Evolutionary conservation across 2,113 vertebrate genomes (phyloP).

Genomic region (Reinhardtius hippoglossoides): DNA sequence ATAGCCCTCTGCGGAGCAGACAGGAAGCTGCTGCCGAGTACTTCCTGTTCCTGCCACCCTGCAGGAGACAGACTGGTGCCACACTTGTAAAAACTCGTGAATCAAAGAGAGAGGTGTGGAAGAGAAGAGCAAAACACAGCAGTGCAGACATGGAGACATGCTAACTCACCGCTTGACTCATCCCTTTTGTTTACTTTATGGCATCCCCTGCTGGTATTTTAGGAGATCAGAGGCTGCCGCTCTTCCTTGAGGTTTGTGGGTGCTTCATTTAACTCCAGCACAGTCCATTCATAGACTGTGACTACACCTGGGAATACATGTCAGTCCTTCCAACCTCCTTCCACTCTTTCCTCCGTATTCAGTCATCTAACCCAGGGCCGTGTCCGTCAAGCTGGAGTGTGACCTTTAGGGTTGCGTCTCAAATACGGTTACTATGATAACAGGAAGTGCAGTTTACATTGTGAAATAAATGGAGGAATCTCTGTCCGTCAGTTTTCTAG

Average conservation of each 20-base stretch:
- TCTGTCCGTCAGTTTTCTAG: neutral
- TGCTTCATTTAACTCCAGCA: constrained; percentile 18
- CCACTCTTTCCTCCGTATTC: constrained; percentile 1
- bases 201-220: constrained; percentile 58
- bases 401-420: neutral
- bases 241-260: constrained; percentile 27
- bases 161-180: constrained; percentile 56
- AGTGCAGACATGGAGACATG: constrained; percentile 51
- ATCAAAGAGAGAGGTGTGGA: constrained; percentile 61
- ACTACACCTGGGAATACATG: neutral
- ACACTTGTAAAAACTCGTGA: constrained; percentile 16
- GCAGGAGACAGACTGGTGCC: constrained; percentile 85
- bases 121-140: constrained; percentile 39
- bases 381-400: neutral
- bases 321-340: neutral
- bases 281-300: constrained; percentile 29
- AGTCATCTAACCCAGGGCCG: neutral
- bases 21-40: constrained; percentile 81
- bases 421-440: neutral
- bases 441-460: neutral
- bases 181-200: constrained; percentile 49
- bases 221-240: constrained; percentile 54
- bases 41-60: constrained; percentile 83
- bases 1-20: constrained; percentile 66
- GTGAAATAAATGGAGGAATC: neutral